Evolutionary conservation across 1,140 invertebrate species (phyloP), one percentile per base, ranked within the genome.

Genomic region (Octopus sinensis): DNA sequence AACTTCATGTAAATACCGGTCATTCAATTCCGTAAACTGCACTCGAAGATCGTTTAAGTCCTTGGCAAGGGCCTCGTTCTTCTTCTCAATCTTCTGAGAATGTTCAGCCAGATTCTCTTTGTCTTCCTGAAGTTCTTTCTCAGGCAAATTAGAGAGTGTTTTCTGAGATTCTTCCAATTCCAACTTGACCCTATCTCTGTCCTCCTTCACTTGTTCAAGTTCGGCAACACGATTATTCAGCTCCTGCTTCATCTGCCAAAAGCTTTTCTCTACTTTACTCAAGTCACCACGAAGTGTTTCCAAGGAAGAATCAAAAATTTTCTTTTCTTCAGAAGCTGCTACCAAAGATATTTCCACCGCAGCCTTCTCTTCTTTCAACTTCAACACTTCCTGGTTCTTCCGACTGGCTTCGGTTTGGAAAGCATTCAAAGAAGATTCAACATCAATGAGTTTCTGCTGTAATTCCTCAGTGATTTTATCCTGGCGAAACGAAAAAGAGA

Each of bases 211-310:
- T 13, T 84, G 81, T 78, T 87, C 82, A 53, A 89, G 82, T 53
- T 89, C 88, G 10, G 68, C 17, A n/a, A 84, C 78, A 51, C 86
- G 87, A 23, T 80, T 82, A n/a, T 83, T 85, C 71, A 92, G 84
- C 80, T 92, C 90, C 76, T 88, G 87, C 85, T 90, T 91, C 91
- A 92, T 91, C 17, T 88, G 86, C 56, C 89, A 87, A 82, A 92
- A 92, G 85, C 88, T 91, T 80, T 83, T 86, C 76, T 91, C 89
- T 23, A 92, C 87, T 81, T 90, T 90, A n/a, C 87, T 85, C 85
- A 92, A 88, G 85, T 92, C 89, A 56, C 84, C 85, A 81, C 89
- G 89, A 51, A 92, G 84, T 6, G 85, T 84, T 76, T 88, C 87
- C 17, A 92, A 80, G 9, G 89, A 89, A 53, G 86, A 86, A 85